Evolutionary conservation across 2,797 vertebrate species (phyloP), one percentile per base, ranked within the genome.

Genomic region (Scarus forsteni): DNA sequence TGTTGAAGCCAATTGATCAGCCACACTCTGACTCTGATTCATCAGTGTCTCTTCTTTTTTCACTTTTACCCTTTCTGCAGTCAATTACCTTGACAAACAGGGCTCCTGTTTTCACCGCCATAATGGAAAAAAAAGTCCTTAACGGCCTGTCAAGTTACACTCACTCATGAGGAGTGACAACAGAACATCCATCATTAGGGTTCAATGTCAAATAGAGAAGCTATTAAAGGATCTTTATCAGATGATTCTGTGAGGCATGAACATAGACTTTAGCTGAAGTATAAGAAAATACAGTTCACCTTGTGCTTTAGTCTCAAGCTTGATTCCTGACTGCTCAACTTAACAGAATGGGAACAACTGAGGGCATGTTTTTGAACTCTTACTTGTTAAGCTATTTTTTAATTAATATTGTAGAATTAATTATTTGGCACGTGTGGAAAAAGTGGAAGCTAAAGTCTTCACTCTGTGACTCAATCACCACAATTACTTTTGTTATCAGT

Each of bases 51-150:
- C 14, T 56, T 67, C 56, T 62, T 39, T 27, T 36, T 46, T 36
- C 40, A 53, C 38, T 43, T 81, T 52, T 46, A 36, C 48, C 51
- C 19, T 68, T 74, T 66, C 59, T 78, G 65, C 58, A 80, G 71
- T 87, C 70, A 67, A 61, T 87, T 78, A 77, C 52, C 61, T 70
- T 79, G 68, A 81, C 77, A 80, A 75, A 85, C 59, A 44, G 68
- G 27, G 66, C 51, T 64, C n/a, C 60, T 61, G 55, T 74, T 75
- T 73, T 77, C 38, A 60, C 39, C 68, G 60, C n/a, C 46, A 18
- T 49, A 18, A 62, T 27, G 46, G 66, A 72, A 56, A 38, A 56
- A 38, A 76, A 83, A 77, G 59, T 73, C 64, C 79, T 83, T 83
- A 81, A 70, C 68, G 70, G 50, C 73, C 49, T 74, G 77, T 85